Conservation (phyloP, 2,113 vertebrate species). For the Elgaria multicarinata region DNA sequence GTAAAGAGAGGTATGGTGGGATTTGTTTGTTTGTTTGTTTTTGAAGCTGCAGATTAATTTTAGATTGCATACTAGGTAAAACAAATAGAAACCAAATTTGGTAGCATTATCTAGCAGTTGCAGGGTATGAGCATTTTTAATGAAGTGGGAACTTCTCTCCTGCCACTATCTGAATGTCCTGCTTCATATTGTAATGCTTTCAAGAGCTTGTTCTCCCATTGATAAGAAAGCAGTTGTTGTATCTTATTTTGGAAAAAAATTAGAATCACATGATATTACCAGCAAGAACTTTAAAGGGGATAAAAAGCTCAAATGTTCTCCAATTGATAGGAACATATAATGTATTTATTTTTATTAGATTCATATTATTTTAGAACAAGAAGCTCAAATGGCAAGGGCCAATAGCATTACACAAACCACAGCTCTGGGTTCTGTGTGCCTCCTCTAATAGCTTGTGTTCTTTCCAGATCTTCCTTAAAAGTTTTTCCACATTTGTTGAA, state of each 20-base stretch:
- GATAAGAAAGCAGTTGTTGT: too few species aligned
- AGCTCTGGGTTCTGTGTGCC: background rate
- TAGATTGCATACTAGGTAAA: background rate
- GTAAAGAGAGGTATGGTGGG: too few species aligned
- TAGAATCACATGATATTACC: too few species aligned
- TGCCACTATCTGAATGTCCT: background rate
- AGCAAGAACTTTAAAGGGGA: too few species aligned
- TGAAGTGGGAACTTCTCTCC: background rate
- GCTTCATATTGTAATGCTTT: background rate
- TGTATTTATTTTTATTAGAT: background rate
- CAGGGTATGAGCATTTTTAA: too few species aligned
- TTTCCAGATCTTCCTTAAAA: slow-evolving; percentile 12
- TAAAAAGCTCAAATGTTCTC: background rate
- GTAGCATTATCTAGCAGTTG: background rate
- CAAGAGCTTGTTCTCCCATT: background rate
- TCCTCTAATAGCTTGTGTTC: background rate
- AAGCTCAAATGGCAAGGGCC: background rate
- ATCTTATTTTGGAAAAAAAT: too few species aligned
- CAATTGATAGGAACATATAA: background rate
- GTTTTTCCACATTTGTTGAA: slow-evolving; percentile 34
- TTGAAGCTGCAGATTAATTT: background rate
- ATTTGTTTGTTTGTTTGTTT: too few species aligned
- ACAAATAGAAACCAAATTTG: background rate
- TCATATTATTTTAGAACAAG: background rate
- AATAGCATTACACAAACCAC: background rate